Evolutionary conservation across 2,888 invertebrate species (phyloP).

Genomic region (Netelia melanura): DNA sequence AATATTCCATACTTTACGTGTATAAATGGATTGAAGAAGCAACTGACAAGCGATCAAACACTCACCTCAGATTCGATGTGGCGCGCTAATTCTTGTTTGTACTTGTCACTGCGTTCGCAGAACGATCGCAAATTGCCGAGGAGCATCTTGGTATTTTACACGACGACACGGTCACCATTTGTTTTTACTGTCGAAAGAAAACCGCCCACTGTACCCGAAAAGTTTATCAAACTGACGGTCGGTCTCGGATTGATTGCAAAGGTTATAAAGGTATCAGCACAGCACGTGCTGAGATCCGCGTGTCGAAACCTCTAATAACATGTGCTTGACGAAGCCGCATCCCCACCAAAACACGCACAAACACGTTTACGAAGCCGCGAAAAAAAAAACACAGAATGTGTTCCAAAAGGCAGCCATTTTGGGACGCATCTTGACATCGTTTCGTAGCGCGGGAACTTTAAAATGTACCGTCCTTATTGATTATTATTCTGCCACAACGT

Average conservation of each 20-base stretch:
- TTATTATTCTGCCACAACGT: not conserved
- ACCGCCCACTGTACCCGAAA: constrained; percentile 15
- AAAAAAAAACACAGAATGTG: not conserved
- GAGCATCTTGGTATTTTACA: constrained; percentile 63
- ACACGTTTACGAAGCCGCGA: not conserved
- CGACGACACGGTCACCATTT: not conserved
- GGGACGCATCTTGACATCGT: not conserved
- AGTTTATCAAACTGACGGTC: constrained; percentile 25
- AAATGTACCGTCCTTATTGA: not conserved
- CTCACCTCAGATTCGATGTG: constrained; percentile 66
- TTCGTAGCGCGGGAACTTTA: not conserved
- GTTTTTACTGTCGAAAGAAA: not conserved
- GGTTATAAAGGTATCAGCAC: constrained; percentile 47
- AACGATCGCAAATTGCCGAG: constrained; percentile 65
- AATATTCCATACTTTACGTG: not conserved
- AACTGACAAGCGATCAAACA: constrained; percentile 29
- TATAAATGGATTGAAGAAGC: constrained; percentile 5
- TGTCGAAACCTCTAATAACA: constrained; percentile 42
- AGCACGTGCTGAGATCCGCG: constrained; percentile 62
- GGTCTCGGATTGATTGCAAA: constrained; percentile 9
- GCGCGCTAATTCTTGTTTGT: constrained; percentile 57
- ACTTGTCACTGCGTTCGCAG: constrained; percentile 67
- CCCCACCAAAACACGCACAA: constrained; percentile 9
- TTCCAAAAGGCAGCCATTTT: constrained; percentile 17
- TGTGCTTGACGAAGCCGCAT: constrained; percentile 37